Conservation (phyloP, 2,888 invertebrate genomes). For the Caradrina kadenii region DNA sequence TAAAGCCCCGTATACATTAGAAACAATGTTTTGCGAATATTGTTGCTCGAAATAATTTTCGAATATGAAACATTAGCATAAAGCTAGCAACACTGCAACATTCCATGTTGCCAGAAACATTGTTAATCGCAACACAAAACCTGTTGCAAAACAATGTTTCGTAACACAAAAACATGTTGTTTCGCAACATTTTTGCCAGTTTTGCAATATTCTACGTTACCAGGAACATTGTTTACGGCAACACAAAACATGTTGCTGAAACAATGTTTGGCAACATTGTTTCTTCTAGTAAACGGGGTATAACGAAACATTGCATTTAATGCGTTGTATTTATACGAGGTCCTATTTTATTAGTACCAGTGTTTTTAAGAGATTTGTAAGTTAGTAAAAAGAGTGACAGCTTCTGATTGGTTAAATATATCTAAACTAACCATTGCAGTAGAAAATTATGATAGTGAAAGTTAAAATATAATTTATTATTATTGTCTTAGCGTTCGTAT, state of each 20-base stretch:
- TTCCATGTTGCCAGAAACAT: background rate
- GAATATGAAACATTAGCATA: background rate
- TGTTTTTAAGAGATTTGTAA: constrained; percentile 1
- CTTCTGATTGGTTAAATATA: too few relatives aligned
- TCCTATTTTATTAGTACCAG: constrained; percentile 7
- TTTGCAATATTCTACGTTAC: background rate
- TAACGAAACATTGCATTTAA: constrained; percentile 63
- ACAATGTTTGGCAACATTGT: background rate
- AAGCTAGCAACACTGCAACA: background rate
- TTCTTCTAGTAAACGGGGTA: background rate
- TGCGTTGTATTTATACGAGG: constrained; percentile 64
- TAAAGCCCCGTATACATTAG: constrained; percentile 1
- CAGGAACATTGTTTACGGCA: background rate
- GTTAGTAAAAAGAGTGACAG: too few relatives aligned
- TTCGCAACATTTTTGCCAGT: background rate
- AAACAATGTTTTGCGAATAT: background rate
- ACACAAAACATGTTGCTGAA: background rate
- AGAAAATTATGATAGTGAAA: too few relatives aligned
- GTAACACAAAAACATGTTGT: too few relatives aligned
- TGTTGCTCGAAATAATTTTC: background rate
- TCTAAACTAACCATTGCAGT: too few relatives aligned
- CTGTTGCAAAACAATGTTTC: background rate
- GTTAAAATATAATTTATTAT: too few relatives aligned
- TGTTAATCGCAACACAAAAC: background rate
- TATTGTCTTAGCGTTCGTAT: too few relatives aligned